Evolutionary conservation across 2,113 vertebrate genomes (phyloP), one percentile per base, ranked within the genome.

Genomic region (Salvelinus namaycush): DNA sequence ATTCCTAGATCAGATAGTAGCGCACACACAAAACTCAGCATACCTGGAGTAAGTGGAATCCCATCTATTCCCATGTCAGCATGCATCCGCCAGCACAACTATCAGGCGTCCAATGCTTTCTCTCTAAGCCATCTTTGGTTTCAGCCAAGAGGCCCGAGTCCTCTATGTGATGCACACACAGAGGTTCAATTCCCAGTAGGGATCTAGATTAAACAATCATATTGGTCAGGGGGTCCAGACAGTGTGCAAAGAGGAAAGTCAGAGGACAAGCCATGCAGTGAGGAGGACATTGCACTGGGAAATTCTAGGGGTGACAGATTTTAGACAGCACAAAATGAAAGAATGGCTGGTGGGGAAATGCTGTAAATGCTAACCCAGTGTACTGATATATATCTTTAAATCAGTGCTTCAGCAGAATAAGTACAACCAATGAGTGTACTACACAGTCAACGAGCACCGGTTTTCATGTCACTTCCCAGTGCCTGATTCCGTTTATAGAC

Each of bases 51-150:
- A 4, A 67, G 24, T 12, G 65, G 65, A 67, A 67, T 27, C 26
- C 24, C 26, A 29, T 67, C 65, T 11, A 67, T 24, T 12, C 11
- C 24, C 1, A 27, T 67, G 11, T 67, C 65, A 27, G 4, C 14
- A 54, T 54, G 5, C 12, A 54, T 18, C 51, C 51, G 3, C 12
- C 14, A 54, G 24, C 26, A 62, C 39, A 44, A 9, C 39, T 44
- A 44, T 44, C 39, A 44, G 9, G 39, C 39, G 11, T 14, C 12
- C 13, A 6, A 16, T 59, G 60, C 39, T 22, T 73, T 79, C 70
- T 70, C 26, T 51, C 44, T 5, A 72, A 74, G 31, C 68, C 16
- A 1, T 87, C 87, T 90, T 90, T 86, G 85, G 84, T 88, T 87
- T 84, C 73, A 79, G 79, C 51, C 34, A 48, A 51, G 54, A 65